Conservation (phyloP, 2,797 vertebrate genomes). For the Betta splendens region DNA sequence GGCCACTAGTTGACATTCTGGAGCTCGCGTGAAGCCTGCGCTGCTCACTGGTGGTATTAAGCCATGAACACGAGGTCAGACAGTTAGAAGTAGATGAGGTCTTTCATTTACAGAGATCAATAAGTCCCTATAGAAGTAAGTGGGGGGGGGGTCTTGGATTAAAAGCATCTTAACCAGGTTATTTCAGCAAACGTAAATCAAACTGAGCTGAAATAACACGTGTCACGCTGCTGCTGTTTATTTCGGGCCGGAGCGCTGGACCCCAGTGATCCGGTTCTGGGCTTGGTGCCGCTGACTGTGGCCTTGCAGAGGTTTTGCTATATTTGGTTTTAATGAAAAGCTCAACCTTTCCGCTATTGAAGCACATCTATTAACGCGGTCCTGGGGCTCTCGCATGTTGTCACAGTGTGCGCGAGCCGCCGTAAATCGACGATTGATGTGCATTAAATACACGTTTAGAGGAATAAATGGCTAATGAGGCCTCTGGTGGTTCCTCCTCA, state of each 20-base stretch:
- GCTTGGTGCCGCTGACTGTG: background rate
- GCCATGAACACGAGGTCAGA: too few relatives aligned
- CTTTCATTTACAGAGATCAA: too few relatives aligned
- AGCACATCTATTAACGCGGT: slow-evolving; percentile 1
- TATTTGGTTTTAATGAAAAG: background rate
- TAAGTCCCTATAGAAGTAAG: too few relatives aligned
- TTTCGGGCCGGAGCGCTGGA: background rate
- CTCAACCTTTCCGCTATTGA: background rate
- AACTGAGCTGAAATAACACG: too few relatives aligned
- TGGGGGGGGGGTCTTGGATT: too few relatives aligned
- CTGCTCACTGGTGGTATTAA: too few relatives aligned
- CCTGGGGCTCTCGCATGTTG: slow-evolving; percentile 15
- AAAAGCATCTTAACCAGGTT: too few relatives aligned
- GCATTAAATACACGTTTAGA: slow-evolving; percentile 28
- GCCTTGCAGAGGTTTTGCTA: background rate
- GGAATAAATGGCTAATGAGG: slow-evolving; percentile 48
- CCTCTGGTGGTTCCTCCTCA: slow-evolving; percentile 41
- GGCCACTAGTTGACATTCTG: slow-evolving; percentile 18
- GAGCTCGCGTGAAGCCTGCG: slow-evolving; percentile 16
- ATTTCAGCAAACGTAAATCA: too few relatives aligned
- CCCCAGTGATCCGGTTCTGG: background rate
- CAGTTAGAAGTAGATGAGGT: too few relatives aligned
- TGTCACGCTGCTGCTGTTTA: background rate
- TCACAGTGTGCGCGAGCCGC: background rate
- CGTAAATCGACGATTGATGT: slow-evolving; percentile 4